Percentiles rank a stretch among this genome's conserved stretches.
These are phyloP conservation scores for Trachelipus rathkii DNA, from an alignment of 1,140 invertebrate genomes.

Conservation along the genomic window DNA sequence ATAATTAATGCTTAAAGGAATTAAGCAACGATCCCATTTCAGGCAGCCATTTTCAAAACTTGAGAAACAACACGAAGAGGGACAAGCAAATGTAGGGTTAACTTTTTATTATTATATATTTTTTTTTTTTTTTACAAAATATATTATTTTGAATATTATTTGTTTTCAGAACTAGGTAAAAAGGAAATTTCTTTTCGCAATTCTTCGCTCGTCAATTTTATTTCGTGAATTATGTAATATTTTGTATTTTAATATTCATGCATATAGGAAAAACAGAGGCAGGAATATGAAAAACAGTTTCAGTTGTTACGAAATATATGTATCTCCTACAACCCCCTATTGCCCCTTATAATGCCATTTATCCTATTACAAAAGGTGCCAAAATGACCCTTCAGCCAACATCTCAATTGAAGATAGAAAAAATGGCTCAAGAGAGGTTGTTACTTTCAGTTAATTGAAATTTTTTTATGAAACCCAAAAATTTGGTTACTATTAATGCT, in stretches of 20 bases:
- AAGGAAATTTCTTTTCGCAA: no score
- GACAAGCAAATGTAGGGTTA: slow-evolving; percentile 79
- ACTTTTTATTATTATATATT: background rate
- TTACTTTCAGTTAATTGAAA: background rate
- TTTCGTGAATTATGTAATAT: background rate
- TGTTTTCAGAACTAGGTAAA: no score
- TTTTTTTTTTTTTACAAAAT: no score
- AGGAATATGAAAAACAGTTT: slow-evolving; percentile 93
- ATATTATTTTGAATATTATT: no score
- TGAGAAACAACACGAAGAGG: slow-evolving; percentile 92
- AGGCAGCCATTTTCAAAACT: slow-evolving; percentile 85
- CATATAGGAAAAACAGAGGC: slow-evolving; percentile 88
- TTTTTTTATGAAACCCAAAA: background rate
- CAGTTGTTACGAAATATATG: slow-evolving; percentile 77
- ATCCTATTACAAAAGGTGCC: slow-evolving; percentile 62
- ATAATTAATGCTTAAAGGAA: slow-evolving; percentile 90
- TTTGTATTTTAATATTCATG: slow-evolving; percentile 59
- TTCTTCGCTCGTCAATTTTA: no score
- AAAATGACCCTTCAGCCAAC: slow-evolving; percentile 74
- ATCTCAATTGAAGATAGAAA: slow-evolving; percentile 80
- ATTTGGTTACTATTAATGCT: background rate
- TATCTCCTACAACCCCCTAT: slow-evolving; percentile 88
- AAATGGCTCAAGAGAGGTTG: slow-evolving; percentile 71
- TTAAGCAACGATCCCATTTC: slow-evolving; percentile 90
- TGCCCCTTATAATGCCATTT: slow-evolving; percentile 71